Evolutionary conservation across 2,797 vertebrate species (phyloP), one percentile per base, ranked within the genome.

Genomic region (Naso thynnoides): DNA sequence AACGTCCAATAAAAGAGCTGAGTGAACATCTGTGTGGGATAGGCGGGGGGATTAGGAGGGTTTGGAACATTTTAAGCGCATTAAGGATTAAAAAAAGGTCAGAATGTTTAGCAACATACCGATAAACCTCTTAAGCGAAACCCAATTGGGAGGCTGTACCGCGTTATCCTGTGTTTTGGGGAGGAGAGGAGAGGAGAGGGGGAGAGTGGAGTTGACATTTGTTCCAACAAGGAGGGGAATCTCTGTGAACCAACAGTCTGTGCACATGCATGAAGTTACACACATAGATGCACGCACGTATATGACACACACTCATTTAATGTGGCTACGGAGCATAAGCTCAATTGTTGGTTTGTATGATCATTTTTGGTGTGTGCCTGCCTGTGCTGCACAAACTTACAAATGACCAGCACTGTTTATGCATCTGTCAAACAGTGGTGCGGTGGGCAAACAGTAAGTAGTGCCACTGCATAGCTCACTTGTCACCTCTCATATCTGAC

Each of bases 71-170:
- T 95, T 94, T 95, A 94, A 95, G 93, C 93, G 93, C 92, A 95
- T 95, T 95, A 95, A 93, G 87, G 93, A 95, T 95, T 94, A 91
- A 94, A 95, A 95, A 94, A 95, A 95, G 94, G 94, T 95, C 94
- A 95, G 93, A 94, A 94, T 95, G 93, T 95, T 95, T 94, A 94
- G 93, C 91, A 95, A 94, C 94, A 95, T 91, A 94, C 93, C 86
- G 89, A 93, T 95, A 95, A 95, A 95, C 94, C 94, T 95, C 93
- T 95, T 95, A 95, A 94, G 94, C 79, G 88, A 94, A 93, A 94
- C 93, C 91, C 94, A 93, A 90, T 91, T 91, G 93, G 92, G 93
- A 93, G 88, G 92, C 89, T 92, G 90, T 89, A 91, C 85, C 27
- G 77, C 85, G 86, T 93, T 93, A 93, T 92, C 86, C 90, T 86